Conservation (phyloP, 2,888 invertebrate species). For the Agriopis marginaria region DNA sequence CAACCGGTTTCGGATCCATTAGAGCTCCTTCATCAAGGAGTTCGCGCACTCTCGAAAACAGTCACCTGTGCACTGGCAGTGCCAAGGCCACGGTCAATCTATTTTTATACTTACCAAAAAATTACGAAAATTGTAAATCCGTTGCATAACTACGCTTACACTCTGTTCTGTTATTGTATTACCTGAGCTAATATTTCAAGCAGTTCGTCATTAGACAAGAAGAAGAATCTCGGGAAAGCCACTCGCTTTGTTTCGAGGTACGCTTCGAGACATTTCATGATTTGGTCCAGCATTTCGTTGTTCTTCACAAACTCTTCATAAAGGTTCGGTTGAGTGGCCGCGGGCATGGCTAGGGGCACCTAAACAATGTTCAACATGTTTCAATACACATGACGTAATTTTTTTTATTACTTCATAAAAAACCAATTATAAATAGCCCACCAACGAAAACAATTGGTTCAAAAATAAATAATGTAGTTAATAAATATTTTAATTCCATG, state of each 20-base stretch:
- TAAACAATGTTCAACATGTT: constrained; percentile 49
- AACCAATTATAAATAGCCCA: no score
- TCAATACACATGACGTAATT: background rate
- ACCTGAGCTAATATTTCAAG: constrained; percentile 96
- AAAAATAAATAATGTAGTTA: no score
- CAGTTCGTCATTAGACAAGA: constrained; percentile 95
- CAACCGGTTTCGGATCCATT: no score
- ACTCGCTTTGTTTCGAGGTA: constrained; percentile 95
- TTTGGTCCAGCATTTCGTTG: constrained; percentile 93
- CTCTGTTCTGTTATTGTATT: constrained; percentile 26
- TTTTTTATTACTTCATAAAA: no score
- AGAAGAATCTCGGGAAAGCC: constrained; percentile 95
- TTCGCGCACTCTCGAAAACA: no score
- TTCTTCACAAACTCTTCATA: constrained; percentile 90
- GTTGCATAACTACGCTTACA: background rate
- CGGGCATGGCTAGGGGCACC: constrained; percentile 93
- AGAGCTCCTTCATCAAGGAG: no score
- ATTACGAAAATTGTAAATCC: no score
- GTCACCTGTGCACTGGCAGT: no score
- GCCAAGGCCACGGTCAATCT: no score
- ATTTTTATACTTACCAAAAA: no score
- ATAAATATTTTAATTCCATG: no score
- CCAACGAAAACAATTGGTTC: no score
- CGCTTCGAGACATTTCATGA: constrained; percentile 95
- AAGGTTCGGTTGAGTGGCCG: constrained; percentile 90